Conservation (phyloP, 2,797 vertebrate genomes). For the Sebastes vulpes region DNA sequence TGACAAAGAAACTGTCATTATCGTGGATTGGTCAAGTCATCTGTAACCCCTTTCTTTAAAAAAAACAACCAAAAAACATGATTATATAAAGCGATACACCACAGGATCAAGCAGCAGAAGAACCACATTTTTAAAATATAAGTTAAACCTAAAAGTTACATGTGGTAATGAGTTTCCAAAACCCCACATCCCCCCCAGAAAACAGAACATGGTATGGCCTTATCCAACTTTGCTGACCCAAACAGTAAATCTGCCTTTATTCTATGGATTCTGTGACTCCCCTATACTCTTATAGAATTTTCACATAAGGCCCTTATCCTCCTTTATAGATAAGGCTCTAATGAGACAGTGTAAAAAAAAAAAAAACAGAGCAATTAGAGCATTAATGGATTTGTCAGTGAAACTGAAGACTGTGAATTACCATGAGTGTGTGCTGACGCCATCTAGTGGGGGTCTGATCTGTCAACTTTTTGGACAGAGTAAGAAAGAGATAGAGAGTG, state of each 20-base stretch:
- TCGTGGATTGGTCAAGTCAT: not conserved
- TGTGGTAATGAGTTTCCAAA: not conserved
- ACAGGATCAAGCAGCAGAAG: not conserved
- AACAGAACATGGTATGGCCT: not conserved
- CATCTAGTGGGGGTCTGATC: conserved; percentile 74
- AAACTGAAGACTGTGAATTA: conserved; percentile 27
- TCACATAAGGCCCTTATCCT: conserved; percentile 16
- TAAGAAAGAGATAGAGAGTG: not conserved
- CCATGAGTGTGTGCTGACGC: conserved; percentile 60
- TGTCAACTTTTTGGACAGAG: conserved; percentile 22
- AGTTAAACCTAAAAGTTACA: not conserved
- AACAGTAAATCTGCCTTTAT: not conserved
- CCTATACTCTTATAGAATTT: not conserved
- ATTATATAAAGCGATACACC: not conserved
- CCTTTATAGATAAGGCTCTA: conserved; percentile 43
- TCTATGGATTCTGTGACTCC: not conserved
- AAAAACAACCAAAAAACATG: no score
- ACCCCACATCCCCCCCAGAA: not conserved
- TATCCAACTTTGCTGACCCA: not conserved
- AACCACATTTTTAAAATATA: not conserved
- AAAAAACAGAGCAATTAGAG: conserved; percentile 52
- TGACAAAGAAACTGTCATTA: not conserved
- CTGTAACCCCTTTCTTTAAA: not conserved
- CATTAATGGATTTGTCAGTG: conserved; percentile 69
- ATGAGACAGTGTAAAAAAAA: conserved; percentile 60